Evolutionary conservation across 2,113 vertebrate genomes (phyloP), one percentile per base, ranked within the genome.

Genomic region (Hydropotes inermis): DNA sequence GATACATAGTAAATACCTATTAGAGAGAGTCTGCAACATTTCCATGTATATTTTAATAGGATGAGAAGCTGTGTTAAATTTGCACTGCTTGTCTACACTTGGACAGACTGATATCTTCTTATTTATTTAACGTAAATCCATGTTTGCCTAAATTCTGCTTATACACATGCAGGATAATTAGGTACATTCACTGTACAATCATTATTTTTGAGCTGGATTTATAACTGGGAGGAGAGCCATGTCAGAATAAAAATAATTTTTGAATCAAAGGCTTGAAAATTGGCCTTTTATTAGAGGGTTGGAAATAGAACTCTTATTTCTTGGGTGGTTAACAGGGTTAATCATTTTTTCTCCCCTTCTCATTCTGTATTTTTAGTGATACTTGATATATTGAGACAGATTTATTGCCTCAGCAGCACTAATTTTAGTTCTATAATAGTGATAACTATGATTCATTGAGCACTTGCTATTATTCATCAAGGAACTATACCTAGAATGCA

Each of bases 1-100:
- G 87, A 61, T 28, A 88, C 11, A 45, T 19, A 91, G 58, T 94
- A 96, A 96, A 83, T 97, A 92, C 30, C 90, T 85, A 93, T 95
- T 95, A 97, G 86, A 87, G 76, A 91, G 47, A 30, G 4, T 39
- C 57, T 85, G 76, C 50, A 57, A 28, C 33, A 60, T 50, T 16
- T 90, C 30, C 19, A 16, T 67, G 43, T 58, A 14, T 70, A 54
- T 87, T 85, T 94, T 97, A 95, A 96, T 92, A 86, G 87, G 87
- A 64, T 2, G 1, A 36, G 39, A 36, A 94, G 17, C n/a, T 47
- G 45, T 36, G 23, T 47, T 94, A 61, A 92, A 64, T 13, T 83
- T 84, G 50, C 33, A 33, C 27, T 33, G 30, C 58, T 28, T 57
- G 82, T 60, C 78, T 81, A 16, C 36, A 27, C 5, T 33, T 88